Evolutionary conservation across 2,797 vertebrate species (phyloP), one percentile per base, ranked within the genome.

Genomic region (Enteromius treurensis): DNA sequence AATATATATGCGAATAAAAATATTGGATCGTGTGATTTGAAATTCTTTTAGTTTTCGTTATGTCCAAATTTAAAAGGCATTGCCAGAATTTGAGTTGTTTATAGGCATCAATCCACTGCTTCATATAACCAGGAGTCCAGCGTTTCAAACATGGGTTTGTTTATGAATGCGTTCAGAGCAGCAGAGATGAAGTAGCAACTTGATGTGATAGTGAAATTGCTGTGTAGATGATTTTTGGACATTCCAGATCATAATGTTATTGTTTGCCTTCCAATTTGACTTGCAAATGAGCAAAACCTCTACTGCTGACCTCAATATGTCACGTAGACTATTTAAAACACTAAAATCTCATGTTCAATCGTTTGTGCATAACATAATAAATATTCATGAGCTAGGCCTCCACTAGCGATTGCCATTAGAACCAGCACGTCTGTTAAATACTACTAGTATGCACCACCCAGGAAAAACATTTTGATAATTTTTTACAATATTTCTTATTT

Each of bases 231-330:
- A 49, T 71, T 71, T 68, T 42, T 68, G 34, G 29, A 65, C 29
- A 65, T 34, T 29, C 23, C 58, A 60, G 4, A 60, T 62, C 29
- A 19, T 40, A 40, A 68, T 40, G 34, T 40, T 68, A 40, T 68
- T 68, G 26, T 37, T 45, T 40, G 14, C 14, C 37, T 37, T 62
- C 23, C 34, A 11, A 2, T 60, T 51, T 77, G 23, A 26, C 26
- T 47, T 74, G 74, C 37, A 60, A 55, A 79, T 49, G 40, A 71
- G 51, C 49, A 47, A 70, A 58, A 37, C 29, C 64, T 26, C 79
- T 45, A 8, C n/a, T 21, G 67, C 17, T 80, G 45, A 53, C 42
- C 77, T 65, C 7, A 79, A 70, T 70, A 17, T 58, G 51, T 80
- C 49, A 55, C 26, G 34, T 13, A 53, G 26, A 74, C 70, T 73